phyloP scores from a whole-genome alignment of 2,888 invertebrate genomes.

The Agrotis puta region DNA sequence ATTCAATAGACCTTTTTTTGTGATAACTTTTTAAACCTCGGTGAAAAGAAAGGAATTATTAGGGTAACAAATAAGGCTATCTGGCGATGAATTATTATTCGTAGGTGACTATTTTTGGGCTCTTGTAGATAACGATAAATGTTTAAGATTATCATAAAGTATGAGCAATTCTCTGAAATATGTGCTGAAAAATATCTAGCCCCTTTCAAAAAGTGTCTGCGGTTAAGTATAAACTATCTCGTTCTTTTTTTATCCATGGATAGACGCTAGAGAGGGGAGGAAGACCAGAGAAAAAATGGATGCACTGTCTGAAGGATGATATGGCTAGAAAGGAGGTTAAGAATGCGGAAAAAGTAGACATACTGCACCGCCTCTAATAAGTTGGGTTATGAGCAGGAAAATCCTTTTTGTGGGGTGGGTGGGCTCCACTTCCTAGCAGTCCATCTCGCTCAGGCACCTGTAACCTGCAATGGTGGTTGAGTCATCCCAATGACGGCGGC shows the following conservation, averaged over 20 bases:
- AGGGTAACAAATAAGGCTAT: slow-evolving; percentile 61
- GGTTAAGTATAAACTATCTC: no score
- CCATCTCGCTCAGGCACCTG: no score
- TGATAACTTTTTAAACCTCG: slow-evolving; percentile 60
- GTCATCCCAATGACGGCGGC: no score
- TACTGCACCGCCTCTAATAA: no score
- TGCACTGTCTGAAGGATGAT: no score
- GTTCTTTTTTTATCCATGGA: background rate
- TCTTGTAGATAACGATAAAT: slow-evolving; percentile 41
- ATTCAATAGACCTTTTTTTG: slow-evolving; percentile 62
- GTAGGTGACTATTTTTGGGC: slow-evolving; percentile 25
- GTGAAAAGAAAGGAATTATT: slow-evolving; percentile 63
- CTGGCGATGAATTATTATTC: slow-evolving; percentile 50
- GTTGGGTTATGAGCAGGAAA: no score
- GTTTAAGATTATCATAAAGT: slow-evolving; percentile 37
- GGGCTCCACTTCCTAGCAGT: no score
- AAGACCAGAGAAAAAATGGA: background rate
- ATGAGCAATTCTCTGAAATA: slow-evolving; percentile 11
- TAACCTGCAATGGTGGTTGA: no score
- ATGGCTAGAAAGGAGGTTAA: no score
- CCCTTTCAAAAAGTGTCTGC: background rate
- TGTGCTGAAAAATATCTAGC: background rate
- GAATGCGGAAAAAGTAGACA: no score
- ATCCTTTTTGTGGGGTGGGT: no score
- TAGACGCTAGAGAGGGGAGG: no score